Conservation (phyloP, 2,888 invertebrate species). For the Caenorhabditis zanzibari region DNA sequence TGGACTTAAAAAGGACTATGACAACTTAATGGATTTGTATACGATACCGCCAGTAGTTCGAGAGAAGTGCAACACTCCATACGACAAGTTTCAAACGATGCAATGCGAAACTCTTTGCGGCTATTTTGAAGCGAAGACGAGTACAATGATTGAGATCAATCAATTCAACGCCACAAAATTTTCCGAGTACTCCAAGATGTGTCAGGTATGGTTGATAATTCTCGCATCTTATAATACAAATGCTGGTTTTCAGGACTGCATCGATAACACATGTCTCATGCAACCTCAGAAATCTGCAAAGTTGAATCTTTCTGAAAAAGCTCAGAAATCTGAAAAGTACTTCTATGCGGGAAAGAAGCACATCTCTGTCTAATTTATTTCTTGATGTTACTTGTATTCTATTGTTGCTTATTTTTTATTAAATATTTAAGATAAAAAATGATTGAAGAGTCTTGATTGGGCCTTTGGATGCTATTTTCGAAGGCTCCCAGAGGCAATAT, state of each 20-base stretch:
- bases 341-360: too few species aligned
- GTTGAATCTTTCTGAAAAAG: too few species aligned
- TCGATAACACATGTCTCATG: conserved; percentile 4
- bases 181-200: not conserved
- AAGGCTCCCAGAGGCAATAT: too few species aligned
- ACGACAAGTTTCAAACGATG: not conserved
- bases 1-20: not conserved
- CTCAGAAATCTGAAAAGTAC: too few species aligned
- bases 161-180: not conserved
- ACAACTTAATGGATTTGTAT: not conserved
- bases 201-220: not conserved
- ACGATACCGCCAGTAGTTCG: not conserved
- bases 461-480: too few species aligned
- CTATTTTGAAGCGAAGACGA: not conserved
- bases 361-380: too few species aligned
- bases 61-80: not conserved
- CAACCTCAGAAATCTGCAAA: not conserved
- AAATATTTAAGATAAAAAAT: too few species aligned
- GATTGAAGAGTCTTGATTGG: too few species aligned
- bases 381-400: too few species aligned
- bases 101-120: not conserved
- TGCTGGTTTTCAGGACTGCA: not conserved
- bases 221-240: too few species aligned
- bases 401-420: too few species aligned
- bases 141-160: not conserved